Evolutionary conservation across 2,797 vertebrate species (phyloP).

Genomic region (Takifugu ocellatus): DNA sequence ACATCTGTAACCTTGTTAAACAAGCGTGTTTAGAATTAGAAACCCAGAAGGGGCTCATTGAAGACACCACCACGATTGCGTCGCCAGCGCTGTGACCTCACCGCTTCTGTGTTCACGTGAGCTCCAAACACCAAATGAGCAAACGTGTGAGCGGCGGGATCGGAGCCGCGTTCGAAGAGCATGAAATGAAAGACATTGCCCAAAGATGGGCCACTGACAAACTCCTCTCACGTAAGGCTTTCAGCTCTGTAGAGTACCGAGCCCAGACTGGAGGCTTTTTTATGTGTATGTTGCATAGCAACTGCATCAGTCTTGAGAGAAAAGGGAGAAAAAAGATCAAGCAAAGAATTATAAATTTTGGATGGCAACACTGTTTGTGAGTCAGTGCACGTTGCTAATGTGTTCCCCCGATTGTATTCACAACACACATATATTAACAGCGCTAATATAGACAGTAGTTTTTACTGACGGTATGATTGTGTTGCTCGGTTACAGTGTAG

Average conservation of each 20-base stretch:
- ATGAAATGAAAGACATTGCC: no score
- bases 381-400: no score
- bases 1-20: neutral
- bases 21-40: neutral
- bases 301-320: conserved; percentile 20
- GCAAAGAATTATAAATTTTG: conserved; percentile 5
- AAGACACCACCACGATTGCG: no score
- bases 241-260: conserved; percentile 10
- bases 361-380: neutral
- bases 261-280: conserved; percentile 11
- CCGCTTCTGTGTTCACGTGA: no score
- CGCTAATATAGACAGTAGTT: neutral
- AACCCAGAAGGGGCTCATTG: neutral
- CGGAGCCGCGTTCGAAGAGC: no score
- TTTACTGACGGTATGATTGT: no score
- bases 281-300: conserved; percentile 46
- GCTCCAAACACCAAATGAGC: no score
- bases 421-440: neutral
- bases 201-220: conserved; percentile 13
- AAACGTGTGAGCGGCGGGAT: no score
- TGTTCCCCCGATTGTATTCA: no score
- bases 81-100: no score
- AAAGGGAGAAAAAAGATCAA: conserved; percentile 13
- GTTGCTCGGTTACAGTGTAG: no score
- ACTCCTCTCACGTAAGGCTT: conserved; percentile 6